Evolutionary conservation across 2,113 vertebrate genomes (phyloP), one percentile per base, ranked within the genome.

Genomic region (Phaethon lepturus): DNA sequence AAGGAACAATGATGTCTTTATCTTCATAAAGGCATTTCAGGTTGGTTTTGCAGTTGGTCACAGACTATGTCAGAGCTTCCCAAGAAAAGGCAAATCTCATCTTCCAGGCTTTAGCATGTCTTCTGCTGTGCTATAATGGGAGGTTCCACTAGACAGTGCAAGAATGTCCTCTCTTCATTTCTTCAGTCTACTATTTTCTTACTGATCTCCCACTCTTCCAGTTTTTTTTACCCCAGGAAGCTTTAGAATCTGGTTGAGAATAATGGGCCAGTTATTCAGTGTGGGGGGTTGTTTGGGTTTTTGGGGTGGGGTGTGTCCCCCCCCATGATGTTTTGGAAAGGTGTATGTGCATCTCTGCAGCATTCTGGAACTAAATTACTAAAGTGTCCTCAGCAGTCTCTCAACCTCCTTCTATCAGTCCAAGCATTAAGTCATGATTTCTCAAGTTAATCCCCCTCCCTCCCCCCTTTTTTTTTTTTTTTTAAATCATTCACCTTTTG

Each of bases 401-500:
- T 53, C 45, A 72, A 11, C 22, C 5, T 40, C 33, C 71, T 58
- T 45, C 31, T 59, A 1, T 82, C 47, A 38, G 31, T 73, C 45
- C 44, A 55, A 83, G 26, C n/a, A 60, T 38, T 81, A 64, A 59
- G 9, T 76, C 20, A 29, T 23, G 33, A 59, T 40, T 86, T 90
- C 28, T 63, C 50, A 71, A 42, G 26, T 42, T 71, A 63, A n/a
- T 45, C 18, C 5, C 13, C 25, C 25, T 28, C 9, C 4, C 11
- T 6, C 3, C 8, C 3, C 8, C 2, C 9, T 4, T 10, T 5
- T 6, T 13, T 7, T 25, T 47, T 10, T 17, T 29, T 28, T 42
- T 24, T 31, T 11, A 52, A n/a, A 56, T 10, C 28, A 33, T 60
- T 92, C 28, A 59, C 9, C 19, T 76, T 59, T 40, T 58, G 7